Base-by-base conservation (phyloP, 1,140 invertebrate genomes). In the Coelopa frigida region DNA sequence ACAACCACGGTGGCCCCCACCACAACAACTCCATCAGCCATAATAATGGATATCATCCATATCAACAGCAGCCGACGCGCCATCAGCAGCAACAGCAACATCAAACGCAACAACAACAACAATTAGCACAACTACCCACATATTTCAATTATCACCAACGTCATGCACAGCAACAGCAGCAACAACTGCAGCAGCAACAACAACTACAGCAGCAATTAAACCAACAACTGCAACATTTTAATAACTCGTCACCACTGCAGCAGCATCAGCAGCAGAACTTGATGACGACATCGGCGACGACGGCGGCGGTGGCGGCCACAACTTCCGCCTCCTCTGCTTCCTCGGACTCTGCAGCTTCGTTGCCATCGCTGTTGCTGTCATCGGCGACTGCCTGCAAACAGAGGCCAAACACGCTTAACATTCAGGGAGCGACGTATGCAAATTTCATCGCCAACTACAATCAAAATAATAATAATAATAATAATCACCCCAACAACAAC, bases 1-100 rank as follows among this genome's bases (percentile, higher is more conserved):
- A 21, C 38, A 41, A 46, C 35, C 44, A 42, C 15, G 23, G 27
- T 5, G 22, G n/a, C 7, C n/a, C 27, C n/a, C n/a, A 8, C 27
- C 7, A 29, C 15, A 32, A 41, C 20, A 46, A n/a, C n/a, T n/a
- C n/a, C n/a, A n/a, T n/a, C n/a, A n/a, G n/a, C n/a, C 59, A 62
- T 56, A 54, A 54, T 49, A 59, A 56, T 56, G 56, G 48, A 54
- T 61, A 61, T 55, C 59, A 61, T 53, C 58, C 58, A 15, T 61
- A 61, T 20, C 27, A 31, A 10, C 27, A 31, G 27, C 27, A 10
- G 33, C 5, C 6, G 14, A n/a, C 6, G n/a, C 6, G 6, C 6
- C 33, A 14, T n/a, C 33, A 46, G 5, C 49, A 51, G 8, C 52
- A 51, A 6, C 56, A 53, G 8, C 52, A 44, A 1, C 53, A 47